Conservation (phyloP, 1,140 invertebrate species). For the Cherax quadricarinatus region DNA sequence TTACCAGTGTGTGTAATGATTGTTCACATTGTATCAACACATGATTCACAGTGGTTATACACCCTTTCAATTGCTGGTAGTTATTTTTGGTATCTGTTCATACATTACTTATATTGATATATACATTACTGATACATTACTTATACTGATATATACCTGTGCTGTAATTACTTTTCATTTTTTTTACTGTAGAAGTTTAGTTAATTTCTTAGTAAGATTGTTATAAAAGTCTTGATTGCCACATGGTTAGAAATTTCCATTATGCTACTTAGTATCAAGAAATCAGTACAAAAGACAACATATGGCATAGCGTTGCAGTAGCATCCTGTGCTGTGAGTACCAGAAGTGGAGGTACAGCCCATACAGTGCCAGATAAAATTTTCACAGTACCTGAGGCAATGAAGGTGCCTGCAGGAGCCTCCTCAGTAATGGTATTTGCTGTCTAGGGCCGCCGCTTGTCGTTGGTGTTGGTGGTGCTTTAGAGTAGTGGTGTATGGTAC, state of each 20-base stretch:
- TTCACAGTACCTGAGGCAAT: neutral
- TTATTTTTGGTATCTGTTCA: no score
- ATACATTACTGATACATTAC: no score
- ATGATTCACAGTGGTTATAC: no score
- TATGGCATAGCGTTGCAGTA: neutral
- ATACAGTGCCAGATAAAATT: neutral
- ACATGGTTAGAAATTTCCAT: neutral
- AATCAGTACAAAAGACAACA: neutral
- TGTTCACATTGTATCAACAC: no score
- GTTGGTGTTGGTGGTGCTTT: conserved; percentile 18
- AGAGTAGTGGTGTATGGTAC: conserved; percentile 41
- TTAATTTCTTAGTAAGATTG: no score
- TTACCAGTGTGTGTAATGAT: no score
- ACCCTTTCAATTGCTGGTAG: no score
- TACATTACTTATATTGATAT: no score
- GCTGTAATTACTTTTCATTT: no score
- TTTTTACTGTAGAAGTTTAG: no score
- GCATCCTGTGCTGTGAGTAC: neutral
- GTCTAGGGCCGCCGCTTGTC: conserved; percentile 26
- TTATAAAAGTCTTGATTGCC: no score
- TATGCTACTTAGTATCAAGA: neutral
- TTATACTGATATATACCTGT: no score
- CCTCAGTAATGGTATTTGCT: neutral
- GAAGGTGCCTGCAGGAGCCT: neutral
- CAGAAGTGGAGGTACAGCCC: neutral